A percentile compares a stretch with the other conserved stretches of the same genome.
phyloP scores from a whole-genome alignment of 2,888 invertebrate species.

The Lepas anatifera region DNA sequence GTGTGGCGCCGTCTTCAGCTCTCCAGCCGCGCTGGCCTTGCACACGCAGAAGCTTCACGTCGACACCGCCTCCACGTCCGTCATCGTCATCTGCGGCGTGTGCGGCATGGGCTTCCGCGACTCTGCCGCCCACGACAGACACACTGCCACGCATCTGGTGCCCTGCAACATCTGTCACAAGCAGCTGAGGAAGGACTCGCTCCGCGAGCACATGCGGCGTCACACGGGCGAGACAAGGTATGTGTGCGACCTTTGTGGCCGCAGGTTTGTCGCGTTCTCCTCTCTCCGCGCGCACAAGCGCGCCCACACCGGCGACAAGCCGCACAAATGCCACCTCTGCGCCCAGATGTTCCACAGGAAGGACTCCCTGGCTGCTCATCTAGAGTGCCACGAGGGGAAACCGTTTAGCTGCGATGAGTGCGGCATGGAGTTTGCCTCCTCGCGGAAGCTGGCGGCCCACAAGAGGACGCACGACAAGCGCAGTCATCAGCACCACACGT shows the following conservation, averaged over 20 bases:
- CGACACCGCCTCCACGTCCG: neutral
- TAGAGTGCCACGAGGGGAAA: conserved; percentile 22
- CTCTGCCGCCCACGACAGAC: neutral
- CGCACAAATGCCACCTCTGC: conserved; percentile 57
- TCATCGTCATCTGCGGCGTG: neutral
- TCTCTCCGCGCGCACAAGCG: conserved; percentile 55
- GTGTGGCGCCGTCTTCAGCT: neutral
- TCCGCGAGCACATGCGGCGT: conserved; percentile 25
- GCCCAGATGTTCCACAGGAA: conserved; percentile 49
- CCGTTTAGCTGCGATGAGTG: conserved; percentile 22
- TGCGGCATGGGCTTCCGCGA: neutral
- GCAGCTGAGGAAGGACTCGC: conserved; percentile 21
- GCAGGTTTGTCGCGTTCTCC: conserved; percentile 24
- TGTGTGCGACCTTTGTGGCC: conserved; percentile 24
- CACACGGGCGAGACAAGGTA: conserved; percentile 25
- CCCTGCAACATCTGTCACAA: conserved; percentile 20
- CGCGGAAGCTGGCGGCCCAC: conserved; percentile 24
- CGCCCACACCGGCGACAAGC: conserved; percentile 57
- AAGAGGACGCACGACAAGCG: conserved; percentile 22
- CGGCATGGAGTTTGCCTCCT: conserved; percentile 24
- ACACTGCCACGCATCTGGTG: neutral
- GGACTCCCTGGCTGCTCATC: conserved; percentile 20
- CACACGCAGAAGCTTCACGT: neutral
- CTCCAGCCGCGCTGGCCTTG: neutral
- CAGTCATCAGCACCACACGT: conserved; percentile 24